phyloP scores from a whole-genome alignment of 2,888 invertebrate species.

The Pimpla rufipes region DNA sequence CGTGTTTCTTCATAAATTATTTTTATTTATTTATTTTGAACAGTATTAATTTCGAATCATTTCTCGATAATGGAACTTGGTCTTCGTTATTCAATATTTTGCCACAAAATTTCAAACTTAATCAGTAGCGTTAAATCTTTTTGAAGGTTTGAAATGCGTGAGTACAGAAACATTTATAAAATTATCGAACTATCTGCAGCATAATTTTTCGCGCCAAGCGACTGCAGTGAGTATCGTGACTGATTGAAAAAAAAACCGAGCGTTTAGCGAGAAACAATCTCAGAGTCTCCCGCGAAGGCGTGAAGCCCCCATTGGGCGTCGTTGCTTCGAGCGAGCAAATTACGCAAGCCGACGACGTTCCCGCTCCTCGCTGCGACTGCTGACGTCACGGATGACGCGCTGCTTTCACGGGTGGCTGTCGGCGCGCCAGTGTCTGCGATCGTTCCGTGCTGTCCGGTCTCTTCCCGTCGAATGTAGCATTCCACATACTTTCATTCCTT shows the following conservation, averaged over 20 bases:
- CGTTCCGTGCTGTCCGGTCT: not conserved
- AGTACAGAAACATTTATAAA: not conserved
- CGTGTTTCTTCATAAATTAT: not conserved
- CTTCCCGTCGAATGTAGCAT: constrained; percentile 9
- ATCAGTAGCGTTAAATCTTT: no score
- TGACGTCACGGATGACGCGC: constrained; percentile 53
- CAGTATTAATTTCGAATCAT: not conserved
- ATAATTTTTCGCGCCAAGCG: not conserved
- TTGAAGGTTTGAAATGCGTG: not conserved
- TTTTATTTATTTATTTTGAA: not conserved
- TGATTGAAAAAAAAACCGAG: not conserved
- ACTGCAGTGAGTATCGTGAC: not conserved
- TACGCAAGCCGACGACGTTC: constrained; percentile 45
- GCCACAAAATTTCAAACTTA: not conserved
- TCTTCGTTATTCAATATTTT: not conserved
- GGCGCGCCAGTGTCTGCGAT: constrained; percentile 11
- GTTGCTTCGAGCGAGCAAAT: constrained; percentile 5
- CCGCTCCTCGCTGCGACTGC: constrained; percentile 24
- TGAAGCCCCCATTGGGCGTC: not conserved
- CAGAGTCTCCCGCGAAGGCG: not conserved
- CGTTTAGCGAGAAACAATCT: not conserved
- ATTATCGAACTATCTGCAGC: not conserved
- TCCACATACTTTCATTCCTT: constrained; percentile 10
- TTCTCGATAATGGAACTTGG: not conserved
- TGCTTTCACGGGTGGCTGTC: constrained; percentile 34